Conservation (phyloP, 2,888 invertebrate genomes). For the Autographa pulchrina region DNA sequence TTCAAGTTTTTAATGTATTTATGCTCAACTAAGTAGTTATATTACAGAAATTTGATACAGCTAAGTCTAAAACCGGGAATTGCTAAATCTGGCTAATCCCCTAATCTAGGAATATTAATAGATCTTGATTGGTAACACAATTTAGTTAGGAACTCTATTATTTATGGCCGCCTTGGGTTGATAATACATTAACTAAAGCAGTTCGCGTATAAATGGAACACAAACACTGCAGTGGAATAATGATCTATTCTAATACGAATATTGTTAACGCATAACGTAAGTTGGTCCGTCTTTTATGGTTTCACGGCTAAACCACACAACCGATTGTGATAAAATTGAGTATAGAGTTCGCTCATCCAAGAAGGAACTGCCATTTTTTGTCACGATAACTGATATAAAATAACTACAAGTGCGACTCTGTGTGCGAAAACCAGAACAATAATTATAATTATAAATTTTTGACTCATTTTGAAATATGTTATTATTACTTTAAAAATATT, state of each 20-base stretch:
- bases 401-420: too few relatives aligned
- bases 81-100: not conserved
- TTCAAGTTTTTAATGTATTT: not conserved
- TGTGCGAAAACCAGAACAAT: too few relatives aligned
- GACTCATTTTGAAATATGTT: too few relatives aligned
- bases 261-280: too few relatives aligned
- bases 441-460: too few relatives aligned
- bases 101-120: constrained; percentile 2
- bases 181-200: not conserved
- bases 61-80: not conserved
- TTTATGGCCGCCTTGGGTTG: not conserved
- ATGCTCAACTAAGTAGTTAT: not conserved
- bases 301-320: too few relatives aligned
- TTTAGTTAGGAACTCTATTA: constrained; percentile 7
- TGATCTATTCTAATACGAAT: not conserved
- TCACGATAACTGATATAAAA: too few relatives aligned
- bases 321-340: too few relatives aligned
- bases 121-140: constrained; percentile 6
- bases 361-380: too few relatives aligned
- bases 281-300: too few relatives aligned
- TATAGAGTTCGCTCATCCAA: too few relatives aligned
- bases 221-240: not conserved
- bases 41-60: not conserved
- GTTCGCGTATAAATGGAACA: not conserved
- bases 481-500: too few relatives aligned